A percentile compares a stretch with the other conserved stretches of the same genome.
phyloP scores from a whole-genome alignment of 2,113 vertebrate species.

The Brachyhypopomus occidentalis region DNA sequence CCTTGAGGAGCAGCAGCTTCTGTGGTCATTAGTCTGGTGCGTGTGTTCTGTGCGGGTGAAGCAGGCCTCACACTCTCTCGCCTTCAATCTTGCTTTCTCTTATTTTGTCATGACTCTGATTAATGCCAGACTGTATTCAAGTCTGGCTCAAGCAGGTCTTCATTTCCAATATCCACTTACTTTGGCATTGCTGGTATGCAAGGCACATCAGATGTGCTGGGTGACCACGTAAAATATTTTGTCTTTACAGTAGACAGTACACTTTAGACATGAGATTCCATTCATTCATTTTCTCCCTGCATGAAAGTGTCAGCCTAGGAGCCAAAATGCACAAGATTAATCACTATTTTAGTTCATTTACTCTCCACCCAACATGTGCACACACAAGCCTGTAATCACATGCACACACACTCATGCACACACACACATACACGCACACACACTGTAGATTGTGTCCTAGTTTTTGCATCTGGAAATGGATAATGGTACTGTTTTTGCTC shows the following conservation, averaged over 20 bases:
- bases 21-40: constrained; percentile 33
- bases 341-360: neutral
- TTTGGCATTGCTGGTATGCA: too few species aligned
- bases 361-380: neutral
- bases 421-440: neutral
- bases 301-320: neutral
- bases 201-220: neutral
- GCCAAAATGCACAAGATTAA: constrained; percentile 12
- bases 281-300: neutral
- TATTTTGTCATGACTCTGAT: neutral
- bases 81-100: neutral
- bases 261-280: neutral
- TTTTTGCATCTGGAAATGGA: constrained; percentile 43
- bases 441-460: constrained; percentile 39
- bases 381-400: neutral
- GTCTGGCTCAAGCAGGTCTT: neutral
- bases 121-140: neutral
- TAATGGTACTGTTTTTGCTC: constrained; percentile 36
- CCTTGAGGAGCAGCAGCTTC: constrained; percentile 28
- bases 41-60: constrained; percentile 1
- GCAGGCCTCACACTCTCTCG: neutral
- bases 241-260: neutral
- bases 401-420: neutral
- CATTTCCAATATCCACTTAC: neutral
- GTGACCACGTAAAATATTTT: neutral